A percentile compares a stretch with the other conserved stretches of the same genome.
These are phyloP conservation scores for Condylura cristata DNA, from an alignment of 2,113 vertebrate genomes.

Conservation along the genomic window DNA sequence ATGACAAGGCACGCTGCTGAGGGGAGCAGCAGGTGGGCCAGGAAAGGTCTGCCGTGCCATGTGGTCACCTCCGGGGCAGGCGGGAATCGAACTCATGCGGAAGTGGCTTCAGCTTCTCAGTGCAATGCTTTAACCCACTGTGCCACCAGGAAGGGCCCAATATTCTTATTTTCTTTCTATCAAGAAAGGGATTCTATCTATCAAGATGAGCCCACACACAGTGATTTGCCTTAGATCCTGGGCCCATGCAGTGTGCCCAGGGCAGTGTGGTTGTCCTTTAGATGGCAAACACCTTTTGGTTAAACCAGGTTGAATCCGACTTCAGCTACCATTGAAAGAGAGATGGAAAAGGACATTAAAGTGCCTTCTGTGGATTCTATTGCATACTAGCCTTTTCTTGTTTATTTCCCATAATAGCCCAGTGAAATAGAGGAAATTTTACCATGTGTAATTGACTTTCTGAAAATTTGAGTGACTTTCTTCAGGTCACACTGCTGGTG, in stretches of 20 bases:
- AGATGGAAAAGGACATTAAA: not conserved
- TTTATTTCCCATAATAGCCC: not conserved
- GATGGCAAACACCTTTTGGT: not conserved
- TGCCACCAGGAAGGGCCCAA: no score
- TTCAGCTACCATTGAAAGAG: not conserved
- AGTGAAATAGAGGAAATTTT: not conserved
- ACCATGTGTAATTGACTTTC: not conserved
- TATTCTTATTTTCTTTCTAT: not conserved
- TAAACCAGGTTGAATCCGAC: not conserved
- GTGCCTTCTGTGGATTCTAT: not conserved
- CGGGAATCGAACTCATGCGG: no score
- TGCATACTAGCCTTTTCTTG: not conserved
- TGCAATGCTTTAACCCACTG: no score
- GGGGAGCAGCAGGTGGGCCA: no score
- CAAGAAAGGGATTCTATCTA: not conserved
- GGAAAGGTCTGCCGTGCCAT: no score
- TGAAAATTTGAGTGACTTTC: constrained; percentile 24
- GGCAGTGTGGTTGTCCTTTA: not conserved
- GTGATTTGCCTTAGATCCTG: constrained; percentile 8
- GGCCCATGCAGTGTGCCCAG: no score
- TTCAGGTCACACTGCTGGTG: not conserved
- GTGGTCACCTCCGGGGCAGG: no score
- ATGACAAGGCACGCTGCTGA: no score
- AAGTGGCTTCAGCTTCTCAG: no score
- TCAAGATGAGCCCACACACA: not conserved